Base-by-base conservation (phyloP, 2,888 invertebrate species). In the Brachylomia viminalis region DNA sequence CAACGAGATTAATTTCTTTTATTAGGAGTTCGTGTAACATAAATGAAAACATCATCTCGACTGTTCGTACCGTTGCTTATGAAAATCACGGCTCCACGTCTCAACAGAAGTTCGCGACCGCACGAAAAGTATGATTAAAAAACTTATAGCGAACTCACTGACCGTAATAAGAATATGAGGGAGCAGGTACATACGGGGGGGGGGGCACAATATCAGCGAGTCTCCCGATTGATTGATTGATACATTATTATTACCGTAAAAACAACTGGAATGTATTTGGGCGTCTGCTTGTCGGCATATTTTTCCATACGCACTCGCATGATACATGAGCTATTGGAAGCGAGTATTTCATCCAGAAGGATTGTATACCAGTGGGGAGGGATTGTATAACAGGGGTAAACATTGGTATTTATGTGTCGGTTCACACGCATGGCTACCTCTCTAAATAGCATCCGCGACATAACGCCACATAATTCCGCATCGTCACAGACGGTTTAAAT, bases 41-140 rank as follows among this genome's bases (percentile, higher is more conserved):
- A 87, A 89, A 87, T 84, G 79, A 84, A 84, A 84, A 85, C 70
- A 88, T 87, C 79, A 81, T 84, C 83, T 83, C 81, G 67, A 80
- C 76, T 74, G 83, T 77, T 82, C 72, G 75, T 64, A 64, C 38
- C 79, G 86, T 87, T 88, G 80, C 85, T 69, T 78, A 86, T 87
- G 86, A 85, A 87, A 89, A 90, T 90, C 89, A 86, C 86, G 88
- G 85, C 88, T 82, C 77, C 84, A 82, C 86, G 89, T 88, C 86
- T 77, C 82, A 83, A 85, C 78, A 87, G 86, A 91, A 92, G 90
- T 92, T 91, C 77, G 88, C 77, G 80, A 89, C 89, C 91, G 86
- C 90, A 89, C 90, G 85, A 90, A 88, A 92, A 91, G 91, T 92
- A 91, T 92, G 91, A 92, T 92, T 92, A 91, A 92, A 92, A 92